Percentiles rank a stretch among this genome's conserved stretches.
Conservation (phyloP, 2,888 invertebrate genomes). For the Oscheius onirici region DNA sequence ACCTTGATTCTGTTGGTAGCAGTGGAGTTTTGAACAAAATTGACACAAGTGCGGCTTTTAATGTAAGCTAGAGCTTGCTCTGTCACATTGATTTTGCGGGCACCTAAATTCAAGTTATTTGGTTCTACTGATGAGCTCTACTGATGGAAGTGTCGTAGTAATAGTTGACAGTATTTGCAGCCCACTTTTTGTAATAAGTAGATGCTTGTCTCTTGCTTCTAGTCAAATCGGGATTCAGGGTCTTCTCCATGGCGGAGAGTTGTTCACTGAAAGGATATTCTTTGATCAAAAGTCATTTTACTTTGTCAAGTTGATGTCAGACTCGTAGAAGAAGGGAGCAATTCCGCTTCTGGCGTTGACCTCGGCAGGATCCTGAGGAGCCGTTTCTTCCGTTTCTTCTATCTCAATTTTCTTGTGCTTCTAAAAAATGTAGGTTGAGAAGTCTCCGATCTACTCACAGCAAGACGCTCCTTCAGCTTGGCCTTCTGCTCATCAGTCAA, state of each 20-base stretch:
- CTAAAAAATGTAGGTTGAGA: background rate
- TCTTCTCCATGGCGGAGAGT: background rate
- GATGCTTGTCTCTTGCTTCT: slow-evolving; percentile 43
- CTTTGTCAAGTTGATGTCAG: slow-evolving; percentile 35
- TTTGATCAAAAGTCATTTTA: background rate
- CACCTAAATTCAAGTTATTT: background rate
- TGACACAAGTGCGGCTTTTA: slow-evolving; percentile 36
- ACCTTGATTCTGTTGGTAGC: slow-evolving; percentile 44
- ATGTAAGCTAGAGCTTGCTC: slow-evolving; percentile 13
- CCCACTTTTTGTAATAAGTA: slow-evolving; percentile 42
- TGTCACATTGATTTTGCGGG: background rate
- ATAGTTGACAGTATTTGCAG: slow-evolving; percentile 39
- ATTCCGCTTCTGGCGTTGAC: slow-evolving; percentile 29
- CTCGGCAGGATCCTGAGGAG: slow-evolving; percentile 9
- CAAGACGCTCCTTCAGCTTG: background rate
- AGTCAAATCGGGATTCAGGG: background rate
- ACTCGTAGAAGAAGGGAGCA: slow-evolving; percentile 25
- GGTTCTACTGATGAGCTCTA: background rate
- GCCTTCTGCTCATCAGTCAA: slow-evolving; percentile 12
- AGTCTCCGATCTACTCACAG: background rate
- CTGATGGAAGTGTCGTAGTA: slow-evolving; percentile 40
- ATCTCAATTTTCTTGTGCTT: background rate
- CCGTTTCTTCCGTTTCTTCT: background rate
- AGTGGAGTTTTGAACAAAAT: slow-evolving; percentile 34
- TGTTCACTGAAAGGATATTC: background rate